phyloP scores from a whole-genome alignment of 1,140 invertebrate genomes.

The Arctopsyche grandis region DNA sequence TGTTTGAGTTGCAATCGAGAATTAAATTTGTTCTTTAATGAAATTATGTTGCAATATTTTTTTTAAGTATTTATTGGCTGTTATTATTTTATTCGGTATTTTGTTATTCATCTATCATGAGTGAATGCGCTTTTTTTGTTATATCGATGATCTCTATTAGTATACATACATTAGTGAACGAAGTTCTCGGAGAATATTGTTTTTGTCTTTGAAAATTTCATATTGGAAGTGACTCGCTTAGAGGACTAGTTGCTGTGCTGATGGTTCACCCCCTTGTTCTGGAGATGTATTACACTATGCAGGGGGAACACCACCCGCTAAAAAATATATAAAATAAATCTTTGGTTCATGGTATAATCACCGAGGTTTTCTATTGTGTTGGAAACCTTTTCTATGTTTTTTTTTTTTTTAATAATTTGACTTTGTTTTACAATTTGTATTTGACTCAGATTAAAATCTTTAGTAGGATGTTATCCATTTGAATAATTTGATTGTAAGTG shows the following conservation, averaged over 20 bases:
- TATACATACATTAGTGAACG: conserved; percentile 12
- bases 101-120: conserved; percentile 48
- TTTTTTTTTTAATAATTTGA: conserved; percentile 67
- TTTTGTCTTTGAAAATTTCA: conserved; percentile 23
- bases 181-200: conserved; percentile 25
- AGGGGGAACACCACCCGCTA: conserved; percentile 62
- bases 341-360: conserved; percentile 59
- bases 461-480: conserved; percentile 69
- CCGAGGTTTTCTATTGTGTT: conserved; percentile 56
- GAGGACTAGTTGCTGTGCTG: conserved; percentile 30
- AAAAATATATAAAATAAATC: conserved; percentile 50
- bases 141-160: conserved; percentile 47
- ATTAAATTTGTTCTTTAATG: conserved; percentile 52
- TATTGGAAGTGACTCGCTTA: conserved; percentile 33
- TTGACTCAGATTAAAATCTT: conserved; percentile 67
- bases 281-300: conserved; percentile 62
- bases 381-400: conserved; percentile 60
- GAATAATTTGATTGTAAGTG: conserved; percentile 65
- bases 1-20: conserved; percentile 44
- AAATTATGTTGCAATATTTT: conserved; percentile 56
- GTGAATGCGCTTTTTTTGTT: conserved; percentile 44
- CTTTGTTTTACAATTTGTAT: conserved; percentile 68
- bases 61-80: conserved; percentile 56
- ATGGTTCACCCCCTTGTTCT: conserved; percentile 63
- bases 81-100: conserved; percentile 54